Conservation (phyloP, 2,113 vertebrate genomes). For the Anas platyrhynchos region DNA sequence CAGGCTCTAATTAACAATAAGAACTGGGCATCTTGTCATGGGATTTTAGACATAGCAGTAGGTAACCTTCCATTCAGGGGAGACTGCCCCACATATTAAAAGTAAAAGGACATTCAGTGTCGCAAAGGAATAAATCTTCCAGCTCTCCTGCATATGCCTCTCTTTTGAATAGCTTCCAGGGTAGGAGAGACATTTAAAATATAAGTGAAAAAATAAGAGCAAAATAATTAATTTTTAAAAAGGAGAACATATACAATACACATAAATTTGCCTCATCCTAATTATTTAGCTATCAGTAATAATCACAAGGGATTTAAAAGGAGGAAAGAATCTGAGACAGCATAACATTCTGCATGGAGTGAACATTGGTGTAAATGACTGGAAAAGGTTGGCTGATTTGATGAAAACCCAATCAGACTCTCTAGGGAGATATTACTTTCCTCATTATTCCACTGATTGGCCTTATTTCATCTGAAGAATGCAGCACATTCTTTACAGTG, state of each 20-base stretch:
- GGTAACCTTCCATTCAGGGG: slow-evolving; percentile 50
- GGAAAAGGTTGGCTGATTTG: slow-evolving; percentile 89
- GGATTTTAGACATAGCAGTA: slow-evolving; percentile 46
- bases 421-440: slow-evolving; percentile 91
- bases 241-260: slow-evolving; percentile 29
- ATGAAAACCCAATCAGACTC: slow-evolving; percentile 89
- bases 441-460: slow-evolving; percentile 94
- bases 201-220: slow-evolving; percentile 32
- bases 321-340: slow-evolving; percentile 69
- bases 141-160: not conserved
- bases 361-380: slow-evolving; percentile 80
- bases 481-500: slow-evolving; percentile 79
- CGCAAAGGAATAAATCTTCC: slow-evolving; percentile 59
- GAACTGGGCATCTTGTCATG: slow-evolving; percentile 58
- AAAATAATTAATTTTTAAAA: slow-evolving; percentile 51
- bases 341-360: slow-evolving; percentile 71
- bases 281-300: slow-evolving; percentile 73
- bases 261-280: slow-evolving; percentile 57
- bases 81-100: slow-evolving; percentile 48
- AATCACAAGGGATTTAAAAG: slow-evolving; percentile 74
- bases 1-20: slow-evolving; percentile 71
- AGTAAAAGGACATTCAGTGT: slow-evolving; percentile 39
- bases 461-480: slow-evolving; percentile 91
- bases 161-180: slow-evolving; percentile 22
- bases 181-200: slow-evolving; percentile 7